Conservation (phyloP, 2,797 vertebrate species). For the Hylomyscus alleni region DNA sequence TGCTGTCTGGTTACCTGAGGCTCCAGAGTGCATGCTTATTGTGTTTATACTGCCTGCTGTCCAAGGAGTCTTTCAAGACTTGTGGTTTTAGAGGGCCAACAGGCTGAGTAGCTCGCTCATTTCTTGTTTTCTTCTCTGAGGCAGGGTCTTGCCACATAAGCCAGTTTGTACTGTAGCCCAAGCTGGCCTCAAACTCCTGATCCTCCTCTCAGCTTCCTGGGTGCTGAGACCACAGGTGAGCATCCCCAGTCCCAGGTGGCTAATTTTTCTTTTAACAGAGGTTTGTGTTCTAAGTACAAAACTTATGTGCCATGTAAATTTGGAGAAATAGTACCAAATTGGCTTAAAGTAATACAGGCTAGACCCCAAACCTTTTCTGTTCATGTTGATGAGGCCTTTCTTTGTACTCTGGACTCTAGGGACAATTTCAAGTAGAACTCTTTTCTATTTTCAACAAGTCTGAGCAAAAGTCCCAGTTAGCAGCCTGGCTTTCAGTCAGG, state of each 20-base stretch:
- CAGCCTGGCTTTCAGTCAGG: not conserved
- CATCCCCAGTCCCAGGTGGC: not conserved
- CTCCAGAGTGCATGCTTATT: not conserved
- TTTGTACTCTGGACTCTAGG: not conserved
- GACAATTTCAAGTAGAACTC: conserved; percentile 14
- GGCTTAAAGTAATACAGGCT: not conserved
- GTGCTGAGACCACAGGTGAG: not conserved
- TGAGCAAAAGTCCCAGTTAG: not conserved
- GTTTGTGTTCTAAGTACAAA: not conserved
- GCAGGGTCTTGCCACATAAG: not conserved
- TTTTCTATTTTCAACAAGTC: conserved; percentile 23
- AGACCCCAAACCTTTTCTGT: not conserved
- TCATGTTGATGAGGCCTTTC: not conserved
- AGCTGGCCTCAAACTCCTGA: not conserved
- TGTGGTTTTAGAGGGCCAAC: not conserved
- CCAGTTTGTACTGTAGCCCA: not conserved
- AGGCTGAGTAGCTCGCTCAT: not conserved
- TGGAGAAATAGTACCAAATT: not conserved
- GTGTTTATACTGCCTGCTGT: not conserved
- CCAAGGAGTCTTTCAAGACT: not conserved
- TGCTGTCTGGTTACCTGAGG: not conserved
- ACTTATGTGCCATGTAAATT: not conserved
- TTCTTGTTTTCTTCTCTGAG: not conserved
- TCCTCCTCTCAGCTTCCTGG: not conserved
- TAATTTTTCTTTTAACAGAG: not conserved